Percentiles rank a stretch among this genome's conserved stretches.
Conservation (phyloP, 2,113 vertebrate genomes). For the Corythornis madagascariensis region DNA sequence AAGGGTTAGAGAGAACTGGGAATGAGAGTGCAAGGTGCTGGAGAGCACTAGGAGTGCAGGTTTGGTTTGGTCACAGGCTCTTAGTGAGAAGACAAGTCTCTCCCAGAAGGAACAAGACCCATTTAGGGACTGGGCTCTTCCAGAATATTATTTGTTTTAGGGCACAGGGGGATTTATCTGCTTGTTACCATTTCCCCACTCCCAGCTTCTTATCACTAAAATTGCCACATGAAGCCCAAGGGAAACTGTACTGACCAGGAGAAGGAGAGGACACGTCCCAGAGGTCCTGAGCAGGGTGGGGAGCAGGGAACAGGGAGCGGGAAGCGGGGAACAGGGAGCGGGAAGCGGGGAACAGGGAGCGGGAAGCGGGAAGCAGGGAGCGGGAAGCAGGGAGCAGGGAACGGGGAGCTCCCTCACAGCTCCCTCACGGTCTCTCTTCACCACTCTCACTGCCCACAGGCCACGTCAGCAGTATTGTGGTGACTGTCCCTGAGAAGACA, state of each 20-base stretch:
- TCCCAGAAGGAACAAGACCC: not conserved
- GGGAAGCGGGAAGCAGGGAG: too few relatives aligned
- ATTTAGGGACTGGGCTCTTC: not conserved
- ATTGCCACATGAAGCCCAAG: not conserved
- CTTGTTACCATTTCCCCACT: not conserved
- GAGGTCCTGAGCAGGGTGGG: fast-evolving
- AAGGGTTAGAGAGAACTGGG: not conserved
- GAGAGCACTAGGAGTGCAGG: not conserved
- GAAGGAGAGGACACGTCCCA: not conserved
- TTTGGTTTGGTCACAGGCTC: not conserved
- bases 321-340: too few relatives aligned
- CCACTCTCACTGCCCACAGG: constrained; percentile 32
- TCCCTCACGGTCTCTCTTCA: not conserved
- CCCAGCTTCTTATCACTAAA: not conserved
- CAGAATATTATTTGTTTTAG: not conserved
- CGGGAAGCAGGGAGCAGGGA: too few relatives aligned
- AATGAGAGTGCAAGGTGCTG: not conserved
- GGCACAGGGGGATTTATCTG: not conserved
- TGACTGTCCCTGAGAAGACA: constrained; percentile 36
- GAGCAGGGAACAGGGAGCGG: too few relatives aligned
- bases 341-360: too few relatives aligned
- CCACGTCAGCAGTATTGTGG: not conserved
- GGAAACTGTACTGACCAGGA: not conserved
- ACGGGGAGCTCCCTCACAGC: too few relatives aligned
- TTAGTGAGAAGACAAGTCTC: not conserved